Evolutionary conservation across 2,797 vertebrate species (phyloP), one percentile per base, ranked within the genome.

Genomic region (Echiichthys vipera): DNA sequence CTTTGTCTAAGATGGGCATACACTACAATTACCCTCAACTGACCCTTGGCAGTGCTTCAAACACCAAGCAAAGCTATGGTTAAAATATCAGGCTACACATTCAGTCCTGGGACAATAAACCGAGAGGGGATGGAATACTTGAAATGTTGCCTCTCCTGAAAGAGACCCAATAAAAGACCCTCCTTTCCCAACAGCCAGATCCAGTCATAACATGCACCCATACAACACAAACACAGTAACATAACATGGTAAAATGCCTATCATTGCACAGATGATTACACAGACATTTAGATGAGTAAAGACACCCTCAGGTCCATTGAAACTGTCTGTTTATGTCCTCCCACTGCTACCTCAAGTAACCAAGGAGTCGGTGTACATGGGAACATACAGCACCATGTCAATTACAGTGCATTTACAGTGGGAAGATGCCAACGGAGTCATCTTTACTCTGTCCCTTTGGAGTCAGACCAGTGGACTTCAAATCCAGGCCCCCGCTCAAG

Each of bases 331-430:
- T 84, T 72, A 88, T 82, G 85, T 84, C 87, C 88, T 86, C 87
- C 76, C 69, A 62, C 78, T 72, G 68, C 80, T 81, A 27, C 79
- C 66, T 88, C 69, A 69, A 67, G 76, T 85, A 79, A 81, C 69
- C 20, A 43, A 80, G 76, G 79, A 81, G 59, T 84, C 81, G 62
- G 57, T 74, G 68, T 76, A 42, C 74, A 84, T 65, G 73, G 81
- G 80, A 87, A 75, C 78, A 86, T 81, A 88, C 81, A 91, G 76
- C 36, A 77, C 69, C 66, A 68, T 71, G 78, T 80, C 87, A 90
- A 90, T 93, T 91, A 91, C 71, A 81, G 70, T 43, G 73, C 85
- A 73, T 90, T 89, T 91, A 89, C 36, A 36, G 77, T 73, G 85
- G 78, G 79, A 62, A 73, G 73, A 79, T 62, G 68, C 87, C 68